Percentiles rank a stretch among this genome's conserved stretches.
Evolutionary conservation across 2,797 vertebrate species (phyloP).

Genomic region (Oceanodroma leucorhoa): DNA sequence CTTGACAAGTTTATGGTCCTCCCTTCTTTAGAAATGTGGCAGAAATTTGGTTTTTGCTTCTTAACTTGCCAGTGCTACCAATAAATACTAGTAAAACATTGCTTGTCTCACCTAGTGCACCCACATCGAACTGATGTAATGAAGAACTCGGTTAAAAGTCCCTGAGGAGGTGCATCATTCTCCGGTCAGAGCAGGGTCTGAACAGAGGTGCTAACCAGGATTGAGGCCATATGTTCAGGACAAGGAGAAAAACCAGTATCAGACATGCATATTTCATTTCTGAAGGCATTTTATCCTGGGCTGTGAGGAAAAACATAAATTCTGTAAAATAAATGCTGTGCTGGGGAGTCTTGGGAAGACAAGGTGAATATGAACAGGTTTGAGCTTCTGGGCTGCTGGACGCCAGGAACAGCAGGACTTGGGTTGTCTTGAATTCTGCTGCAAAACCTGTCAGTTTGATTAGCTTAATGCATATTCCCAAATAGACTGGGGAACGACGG

Average conservation of each 20-base stretch:
- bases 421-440: background rate
- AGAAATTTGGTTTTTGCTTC: background rate
- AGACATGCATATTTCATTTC: background rate
- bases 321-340: background rate
- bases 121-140: background rate
- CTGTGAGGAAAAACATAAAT: background rate
- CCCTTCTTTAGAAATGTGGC: background rate
- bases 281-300: background rate
- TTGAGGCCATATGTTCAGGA: background rate
- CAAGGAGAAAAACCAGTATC: background rate
- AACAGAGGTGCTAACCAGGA: background rate
- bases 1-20: background rate
- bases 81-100: rapidly evolving
- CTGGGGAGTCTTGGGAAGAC: background rate
- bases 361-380: background rate
- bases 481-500: rapidly evolving
- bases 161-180: background rate
- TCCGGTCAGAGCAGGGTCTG: background rate
- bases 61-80: background rate
- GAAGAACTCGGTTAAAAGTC: background rate
- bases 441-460: background rate
- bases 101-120: background rate
- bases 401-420: background rate
- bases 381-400: background rate
- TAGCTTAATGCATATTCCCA: background rate